Base-by-base conservation (phyloP, 2,888 invertebrate genomes). In the Zele albiditarsus region DNA sequence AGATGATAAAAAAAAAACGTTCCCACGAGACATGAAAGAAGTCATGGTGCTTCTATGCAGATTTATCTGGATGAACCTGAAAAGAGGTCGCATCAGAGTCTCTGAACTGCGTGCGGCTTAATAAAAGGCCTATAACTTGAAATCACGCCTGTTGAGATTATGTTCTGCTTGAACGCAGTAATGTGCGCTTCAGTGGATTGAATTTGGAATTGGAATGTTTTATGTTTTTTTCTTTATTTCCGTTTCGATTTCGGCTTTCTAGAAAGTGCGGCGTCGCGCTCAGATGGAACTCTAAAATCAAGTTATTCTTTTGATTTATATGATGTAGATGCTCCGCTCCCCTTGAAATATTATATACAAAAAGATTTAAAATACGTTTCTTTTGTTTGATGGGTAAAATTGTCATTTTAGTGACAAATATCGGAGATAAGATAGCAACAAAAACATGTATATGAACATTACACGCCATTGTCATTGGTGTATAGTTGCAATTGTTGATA, bases 61-160 rank as follows among this genome's bases (percentile, higher is more conserved):
- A 53, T 53, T 53, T 10, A 53, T 20, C n/a, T 66, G 66, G 66
- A 66, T 66, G 66, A 66, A 66, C 66, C 66, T 66, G 23, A 53
- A 16, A 46, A 20, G 23, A 53, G 53, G 20, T 53, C 53, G 10
- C 53, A 53, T 20, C 3, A 42, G 20, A 53, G 20, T 53, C 53
- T 53, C 5, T 20, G 20, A 53, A 23, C 2, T 53, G 20, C 8
- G 20, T 53, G 23, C 10, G 20, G 10, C 53, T 8, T 20, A 16
- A 46, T n/a, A 16, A 53, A 53, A 53, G 8, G 20, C 53, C 23
- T 12, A n/a, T 28, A 27, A 60, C 60, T 28, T 60, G 28, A 28
- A 60, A n/a, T n/a, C 8, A 28, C n/a, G 14, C 14, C 16, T 28
- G 27, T 16, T n/a, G 31, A 31, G 60, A 31, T 31, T 16, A 16